Conservation (phyloP, 2,888 invertebrate species). For the Andrena bucephala region DNA sequence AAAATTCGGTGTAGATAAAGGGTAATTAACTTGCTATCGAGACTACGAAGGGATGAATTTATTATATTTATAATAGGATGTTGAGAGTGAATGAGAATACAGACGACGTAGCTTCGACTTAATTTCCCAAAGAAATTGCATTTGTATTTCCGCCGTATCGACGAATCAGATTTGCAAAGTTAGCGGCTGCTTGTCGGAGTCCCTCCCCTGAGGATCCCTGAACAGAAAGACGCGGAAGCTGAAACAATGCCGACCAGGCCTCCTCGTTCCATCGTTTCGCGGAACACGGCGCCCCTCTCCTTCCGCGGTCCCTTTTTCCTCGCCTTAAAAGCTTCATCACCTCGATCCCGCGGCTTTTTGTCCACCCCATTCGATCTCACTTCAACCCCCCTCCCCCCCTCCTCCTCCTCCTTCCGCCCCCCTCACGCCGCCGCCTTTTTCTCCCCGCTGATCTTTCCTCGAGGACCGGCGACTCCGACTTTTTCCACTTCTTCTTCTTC, state of each 20-base stretch:
- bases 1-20: too few species aligned
- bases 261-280: conserved; percentile 57
- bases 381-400: background rate
- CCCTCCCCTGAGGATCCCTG: conserved; percentile 23
- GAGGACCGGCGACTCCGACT: conserved; percentile 6
- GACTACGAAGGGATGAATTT: too few species aligned
- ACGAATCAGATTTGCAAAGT: background rate
- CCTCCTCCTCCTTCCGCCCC: too few species aligned
- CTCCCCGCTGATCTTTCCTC: conserved; percentile 38
- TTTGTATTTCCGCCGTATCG: background rate
- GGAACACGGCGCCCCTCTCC: conserved; percentile 55
- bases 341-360: conserved; percentile 58
- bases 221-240: conserved; percentile 56
- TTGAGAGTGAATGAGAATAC: too few species aligned
- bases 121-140: too few species aligned
- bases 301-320: conserved; percentile 12
- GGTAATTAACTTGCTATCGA: too few species aligned
- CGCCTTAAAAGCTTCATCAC: conserved; percentile 57
- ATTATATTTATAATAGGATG: too few species aligned
- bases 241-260: conserved; percentile 64
- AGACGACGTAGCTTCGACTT: too few species aligned
- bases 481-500: background rate
- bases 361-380: conserved; percentile 52
- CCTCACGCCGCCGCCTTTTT: background rate
- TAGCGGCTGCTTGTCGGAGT: background rate